Evolutionary conservation across 2,797 vertebrate species (phyloP).

Genomic region (Cirrhinus molitorella): DNA sequence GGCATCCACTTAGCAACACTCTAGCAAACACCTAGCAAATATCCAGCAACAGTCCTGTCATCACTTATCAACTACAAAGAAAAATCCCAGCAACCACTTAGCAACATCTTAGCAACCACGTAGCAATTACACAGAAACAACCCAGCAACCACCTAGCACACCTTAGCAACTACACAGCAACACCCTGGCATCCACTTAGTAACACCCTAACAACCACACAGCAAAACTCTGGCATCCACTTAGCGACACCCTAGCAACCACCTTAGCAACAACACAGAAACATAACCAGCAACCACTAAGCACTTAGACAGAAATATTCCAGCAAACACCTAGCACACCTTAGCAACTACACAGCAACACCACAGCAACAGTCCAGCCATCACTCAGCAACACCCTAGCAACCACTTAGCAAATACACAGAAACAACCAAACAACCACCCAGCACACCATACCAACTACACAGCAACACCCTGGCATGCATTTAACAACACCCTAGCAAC

Average conservation of each 20-base stretch:
- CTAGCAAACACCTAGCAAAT: not conserved
- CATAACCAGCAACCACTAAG: not conserved
- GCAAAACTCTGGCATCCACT: too few species aligned
- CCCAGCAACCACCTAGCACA: not conserved
- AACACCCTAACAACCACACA: too few species aligned
- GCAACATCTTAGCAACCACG: not conserved
- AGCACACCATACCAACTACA: not conserved
- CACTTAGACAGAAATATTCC: not conserved
- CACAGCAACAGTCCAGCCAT: too few species aligned
- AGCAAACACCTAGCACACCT: too few species aligned
- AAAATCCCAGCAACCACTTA: not conserved
- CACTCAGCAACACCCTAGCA: too few species aligned
- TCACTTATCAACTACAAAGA: not conserved
- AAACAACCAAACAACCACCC: not conserved
- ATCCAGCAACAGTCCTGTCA: too few species aligned
- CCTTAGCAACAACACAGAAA: too few species aligned
- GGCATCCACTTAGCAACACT: not conserved
- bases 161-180: not conserved
- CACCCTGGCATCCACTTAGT: not conserved
- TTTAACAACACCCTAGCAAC: not conserved
- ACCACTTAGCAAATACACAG: not conserved
- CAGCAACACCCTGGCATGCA: not conserved
- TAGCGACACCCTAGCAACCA: too few species aligned
- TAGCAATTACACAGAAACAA: not conserved
- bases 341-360: too few species aligned